A percentile compares a stretch with the other conserved stretches of the same genome.
These are phyloP conservation scores for Augiades crinisus DNA, from an alignment of 2,888 invertebrate genomes.

Conservation along the genomic window DNA sequence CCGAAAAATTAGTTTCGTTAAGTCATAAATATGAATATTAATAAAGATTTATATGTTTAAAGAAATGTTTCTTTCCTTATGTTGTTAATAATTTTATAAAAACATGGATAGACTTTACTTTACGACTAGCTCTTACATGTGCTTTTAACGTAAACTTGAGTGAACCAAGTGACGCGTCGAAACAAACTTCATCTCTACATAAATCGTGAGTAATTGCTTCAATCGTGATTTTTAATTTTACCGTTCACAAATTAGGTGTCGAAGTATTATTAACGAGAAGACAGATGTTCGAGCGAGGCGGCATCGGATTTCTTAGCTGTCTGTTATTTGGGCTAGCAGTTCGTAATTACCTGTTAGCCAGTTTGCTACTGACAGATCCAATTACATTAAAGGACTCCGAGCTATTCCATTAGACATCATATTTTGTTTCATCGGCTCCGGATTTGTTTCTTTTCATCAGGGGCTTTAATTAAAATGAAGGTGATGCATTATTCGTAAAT, in stretches of 20 bases:
- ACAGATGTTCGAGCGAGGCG: conserved; percentile 23
- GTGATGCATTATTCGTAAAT: conserved; percentile 6
- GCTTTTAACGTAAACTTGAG: no score
- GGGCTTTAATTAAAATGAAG: conserved; percentile 5
- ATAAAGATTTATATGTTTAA: no score
- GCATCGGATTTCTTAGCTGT: conserved; percentile 54
- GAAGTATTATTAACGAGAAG: conserved; percentile 25
- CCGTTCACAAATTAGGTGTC: conserved; percentile 23
- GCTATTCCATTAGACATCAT: conserved; percentile 55
- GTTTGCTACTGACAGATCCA: conserved; percentile 75
- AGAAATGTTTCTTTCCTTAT: no score
- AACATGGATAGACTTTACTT: no score
- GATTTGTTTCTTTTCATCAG: conserved; percentile 6
- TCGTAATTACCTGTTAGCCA: conserved; percentile 75
- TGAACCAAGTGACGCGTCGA: no score
- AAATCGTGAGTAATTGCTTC: neutral
- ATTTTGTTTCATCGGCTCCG: conserved; percentile 43
- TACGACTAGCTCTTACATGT: no score
- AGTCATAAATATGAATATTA: no score
- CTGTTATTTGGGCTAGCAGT: conserved; percentile 66
- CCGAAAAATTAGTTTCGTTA: no score
- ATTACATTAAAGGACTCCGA: conserved; percentile 70
- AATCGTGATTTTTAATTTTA: conserved; percentile 11
- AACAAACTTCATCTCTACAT: neutral
- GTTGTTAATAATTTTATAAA: no score